phyloP scores from a whole-genome alignment of 2,797 vertebrate genomes.

The Anas bahamensis region DNA sequence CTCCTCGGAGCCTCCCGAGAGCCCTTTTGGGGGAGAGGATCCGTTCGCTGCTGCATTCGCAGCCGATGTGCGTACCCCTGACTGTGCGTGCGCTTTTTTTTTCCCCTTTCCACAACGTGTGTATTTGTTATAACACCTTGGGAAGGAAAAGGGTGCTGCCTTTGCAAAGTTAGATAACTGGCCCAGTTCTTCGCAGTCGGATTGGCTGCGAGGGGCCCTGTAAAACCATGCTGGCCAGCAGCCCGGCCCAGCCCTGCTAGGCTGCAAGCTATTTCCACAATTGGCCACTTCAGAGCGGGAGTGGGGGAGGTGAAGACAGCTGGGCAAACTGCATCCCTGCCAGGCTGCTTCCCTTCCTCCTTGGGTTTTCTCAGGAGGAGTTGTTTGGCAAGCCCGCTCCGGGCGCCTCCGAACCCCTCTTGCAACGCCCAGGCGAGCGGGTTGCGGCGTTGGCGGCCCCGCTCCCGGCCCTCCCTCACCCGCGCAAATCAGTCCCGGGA shows the following conservation, averaged over 20 bases:
- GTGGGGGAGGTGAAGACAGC: constrained; percentile 67
- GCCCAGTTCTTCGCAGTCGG: constrained; percentile 68
- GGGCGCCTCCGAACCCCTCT: not conserved
- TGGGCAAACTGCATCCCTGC: constrained; percentile 21
- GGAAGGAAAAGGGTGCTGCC: constrained; percentile 64
- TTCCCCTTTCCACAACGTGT: not conserved
- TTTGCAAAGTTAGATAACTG: constrained; percentile 81
- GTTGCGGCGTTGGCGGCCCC: not conserved
- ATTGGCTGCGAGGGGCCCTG: constrained; percentile 71
- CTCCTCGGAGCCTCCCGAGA: not conserved
- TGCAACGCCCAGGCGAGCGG: not conserved
- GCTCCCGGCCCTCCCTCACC: not conserved
- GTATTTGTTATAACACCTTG: constrained; percentile 48
- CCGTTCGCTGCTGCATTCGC: not conserved
- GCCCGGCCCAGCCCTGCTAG: constrained; percentile 69
- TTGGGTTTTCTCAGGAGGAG: constrained; percentile 38
- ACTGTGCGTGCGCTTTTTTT: rapidly evolving
- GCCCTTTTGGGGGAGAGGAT: not conserved
- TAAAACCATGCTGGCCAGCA: constrained; percentile 65
- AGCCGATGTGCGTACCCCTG: rapidly evolving
- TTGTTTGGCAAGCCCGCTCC: not conserved
- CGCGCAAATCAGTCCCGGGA: not conserved
- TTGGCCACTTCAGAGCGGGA: constrained; percentile 62
- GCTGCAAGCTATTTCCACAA: constrained; percentile 70
- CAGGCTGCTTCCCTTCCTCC: constrained; percentile 60